These are phyloP conservation scores for Pagrus major DNA, from an alignment of 2,113 vertebrate genomes.

Conservation along the genomic window DNA sequence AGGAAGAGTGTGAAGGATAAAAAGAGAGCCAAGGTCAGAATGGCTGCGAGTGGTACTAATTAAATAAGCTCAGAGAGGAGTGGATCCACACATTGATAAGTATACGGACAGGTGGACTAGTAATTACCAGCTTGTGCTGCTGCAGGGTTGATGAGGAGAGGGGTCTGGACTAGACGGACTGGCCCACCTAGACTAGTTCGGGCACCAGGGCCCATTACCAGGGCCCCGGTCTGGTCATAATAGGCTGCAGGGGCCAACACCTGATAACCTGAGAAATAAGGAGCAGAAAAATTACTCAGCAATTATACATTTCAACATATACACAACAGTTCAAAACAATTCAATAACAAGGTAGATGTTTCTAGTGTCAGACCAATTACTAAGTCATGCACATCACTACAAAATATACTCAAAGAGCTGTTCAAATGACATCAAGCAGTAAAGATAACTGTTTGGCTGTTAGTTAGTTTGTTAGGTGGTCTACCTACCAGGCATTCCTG, in stretches of 20 bases:
- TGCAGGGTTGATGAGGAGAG: slow-evolving; percentile 94
- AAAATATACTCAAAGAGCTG: background rate
- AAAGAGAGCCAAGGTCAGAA: background rate
- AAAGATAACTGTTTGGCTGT: background rate
- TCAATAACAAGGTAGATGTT: background rate
- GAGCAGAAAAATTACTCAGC: background rate
- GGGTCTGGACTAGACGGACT: slow-evolving; percentile 94
- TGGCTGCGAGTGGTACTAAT: background rate
- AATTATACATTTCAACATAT: background rate
- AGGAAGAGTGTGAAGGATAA: background rate
- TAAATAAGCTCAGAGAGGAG: slow-evolving; percentile 3
- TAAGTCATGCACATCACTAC: background rate
- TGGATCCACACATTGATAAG: background rate
- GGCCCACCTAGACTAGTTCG: slow-evolving; percentile 92
- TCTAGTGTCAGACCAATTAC: background rate
- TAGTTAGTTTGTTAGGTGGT: background rate
- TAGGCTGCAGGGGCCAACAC: slow-evolving; percentile 96
- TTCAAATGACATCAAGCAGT: background rate
- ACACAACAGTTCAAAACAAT: background rate
- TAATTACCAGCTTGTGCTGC: slow-evolving; percentile 93
- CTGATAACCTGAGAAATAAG: slow-evolving; percentile 89
- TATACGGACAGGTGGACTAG: background rate
- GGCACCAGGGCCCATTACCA: slow-evolving; percentile 95
- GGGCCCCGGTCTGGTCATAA: slow-evolving; percentile 95
- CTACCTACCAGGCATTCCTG: slow-evolving; percentile 93